Percentiles rank a stretch among this genome's conserved stretches.
phyloP scores from a whole-genome alignment of 2,888 invertebrate genomes.

The Dascillus cervinus region DNA sequence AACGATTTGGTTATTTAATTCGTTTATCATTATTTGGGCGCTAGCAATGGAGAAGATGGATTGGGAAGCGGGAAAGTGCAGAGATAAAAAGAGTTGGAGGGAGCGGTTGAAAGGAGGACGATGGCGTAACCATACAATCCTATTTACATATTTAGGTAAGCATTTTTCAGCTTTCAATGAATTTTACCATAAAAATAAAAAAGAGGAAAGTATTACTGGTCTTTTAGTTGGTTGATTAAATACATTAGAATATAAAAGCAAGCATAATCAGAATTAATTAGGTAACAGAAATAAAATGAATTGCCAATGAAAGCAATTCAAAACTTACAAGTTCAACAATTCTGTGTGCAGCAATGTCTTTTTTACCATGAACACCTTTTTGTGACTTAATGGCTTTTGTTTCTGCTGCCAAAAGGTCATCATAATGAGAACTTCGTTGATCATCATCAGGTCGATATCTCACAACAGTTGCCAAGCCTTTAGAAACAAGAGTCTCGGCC shows the following conservation, averaged over 20 bases:
- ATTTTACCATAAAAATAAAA: no score
- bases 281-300: constrained; percentile 1
- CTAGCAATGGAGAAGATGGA: no score
- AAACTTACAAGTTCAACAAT: constrained; percentile 68
- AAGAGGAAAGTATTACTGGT: no score
- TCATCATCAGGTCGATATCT: constrained; percentile 94
- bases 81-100: no score
- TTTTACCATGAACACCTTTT: constrained; percentile 79
- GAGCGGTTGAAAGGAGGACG: no score
- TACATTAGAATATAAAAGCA: not conserved
- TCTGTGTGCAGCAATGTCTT: constrained; percentile 75
- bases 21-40: no score
- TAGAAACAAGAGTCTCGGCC: constrained; percentile 85
- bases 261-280: not conserved
- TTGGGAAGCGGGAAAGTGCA: no score
- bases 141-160: no score
- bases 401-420: constrained; percentile 87
- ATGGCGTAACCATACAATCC: no score
- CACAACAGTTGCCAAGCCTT: constrained; percentile 89
- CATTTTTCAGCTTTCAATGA: no score
- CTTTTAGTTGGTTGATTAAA: not conserved
- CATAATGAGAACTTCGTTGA: constrained; percentile 89
- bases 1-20: no score
- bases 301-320: constrained; percentile 1
- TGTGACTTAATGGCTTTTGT: constrained; percentile 82